A percentile compares a stretch with the other conserved stretches of the same genome.
These are phyloP conservation scores for Sinocyclocheilus anophthalmus DNA, from an alignment of 2,113 vertebrate species.

Conservation along the genomic window DNA sequence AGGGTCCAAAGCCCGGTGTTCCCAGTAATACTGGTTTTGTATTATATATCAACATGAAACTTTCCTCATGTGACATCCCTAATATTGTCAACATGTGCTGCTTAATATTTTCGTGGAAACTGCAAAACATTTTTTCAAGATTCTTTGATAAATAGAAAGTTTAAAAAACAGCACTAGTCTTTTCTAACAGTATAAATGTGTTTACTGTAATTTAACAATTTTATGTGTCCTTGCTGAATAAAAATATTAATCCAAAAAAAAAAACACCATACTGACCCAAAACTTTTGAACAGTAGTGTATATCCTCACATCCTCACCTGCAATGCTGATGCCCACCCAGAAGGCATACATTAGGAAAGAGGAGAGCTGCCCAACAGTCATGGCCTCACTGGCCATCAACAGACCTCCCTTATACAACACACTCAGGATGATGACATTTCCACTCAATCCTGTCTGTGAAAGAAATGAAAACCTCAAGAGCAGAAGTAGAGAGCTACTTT, in stretches of 20 bases:
- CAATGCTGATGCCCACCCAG: conserved; percentile 96
- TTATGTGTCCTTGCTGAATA: not conserved
- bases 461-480: conserved; percentile 22
- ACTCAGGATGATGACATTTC: conserved; percentile 91
- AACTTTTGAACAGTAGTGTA: no score
- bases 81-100: not conserved
- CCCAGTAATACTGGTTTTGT: not conserved
- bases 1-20: not conserved
- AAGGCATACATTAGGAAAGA: conserved; percentile 98
- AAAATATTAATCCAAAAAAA: no score
- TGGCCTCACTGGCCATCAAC: conserved; percentile 87
- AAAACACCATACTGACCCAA: no score
- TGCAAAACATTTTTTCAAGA: not conserved
- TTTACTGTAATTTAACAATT: not conserved
- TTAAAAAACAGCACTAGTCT: not conserved
- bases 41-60: not conserved
- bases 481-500: not conserved
- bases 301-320: conserved; percentile 77
- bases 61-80: not conserved
- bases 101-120: not conserved
- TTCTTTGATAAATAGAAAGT: not conserved
- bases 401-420: conserved; percentile 97
- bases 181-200: not conserved
- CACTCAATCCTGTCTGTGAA: conserved; percentile 88
- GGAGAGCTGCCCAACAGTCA: conserved; percentile 95